Evolutionary conservation across 37 sponge, comb jelly and placozoan genomes (phyloP), one percentile per base, ranked within the genome.

Genomic region (Ephydatia muelleri): DNA sequence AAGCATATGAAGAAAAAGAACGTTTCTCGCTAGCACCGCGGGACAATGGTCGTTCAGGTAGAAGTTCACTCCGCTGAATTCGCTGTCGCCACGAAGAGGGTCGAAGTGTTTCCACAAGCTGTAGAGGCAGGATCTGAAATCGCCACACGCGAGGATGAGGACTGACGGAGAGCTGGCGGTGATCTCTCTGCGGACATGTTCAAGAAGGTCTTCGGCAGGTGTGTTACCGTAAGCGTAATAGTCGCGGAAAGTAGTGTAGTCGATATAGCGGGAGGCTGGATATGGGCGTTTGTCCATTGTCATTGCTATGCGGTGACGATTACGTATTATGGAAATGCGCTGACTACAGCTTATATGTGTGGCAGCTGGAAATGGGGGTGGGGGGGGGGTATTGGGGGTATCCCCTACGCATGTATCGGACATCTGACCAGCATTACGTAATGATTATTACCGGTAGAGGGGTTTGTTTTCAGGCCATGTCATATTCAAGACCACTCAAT

Each of bases 101-200:
- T 70, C 73, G 49, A 82, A 88, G 79, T 82, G 75, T 65, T 88
- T 88, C 88, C 88, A 88, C 13, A 88, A 21, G 5, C 79, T 83
- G 65, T 88, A 88, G 16, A 82, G 47, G 38, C 83, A 83, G 13
- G 88, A 88, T 27, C 83, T 83, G 23, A 88, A 2, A 25, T 88
- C 88, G 2, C 88, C 88, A 82, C 88, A 83, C 4, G 83, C 88
- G 11, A 88, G 78, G 0, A 67, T 2, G 13, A 88, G 83, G 26
- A 88, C 27, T 33, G 64, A 27, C 43, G 88, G 88, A 4, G 47
- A 11, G 8, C 47, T 13, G 22, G 49, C 47, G 47, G 4, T 43
- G 4, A 43, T 11, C 47, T 43, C 8, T 8, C 47, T 43, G 22
- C 14, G 30, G 1, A 82, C 72, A 33, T 34, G 65, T 39, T 76